These are phyloP conservation scores for Enteromius unitaeniatus DNA, from an alignment of 2,797 vertebrate genomes.

Conservation along the genomic window DNA sequence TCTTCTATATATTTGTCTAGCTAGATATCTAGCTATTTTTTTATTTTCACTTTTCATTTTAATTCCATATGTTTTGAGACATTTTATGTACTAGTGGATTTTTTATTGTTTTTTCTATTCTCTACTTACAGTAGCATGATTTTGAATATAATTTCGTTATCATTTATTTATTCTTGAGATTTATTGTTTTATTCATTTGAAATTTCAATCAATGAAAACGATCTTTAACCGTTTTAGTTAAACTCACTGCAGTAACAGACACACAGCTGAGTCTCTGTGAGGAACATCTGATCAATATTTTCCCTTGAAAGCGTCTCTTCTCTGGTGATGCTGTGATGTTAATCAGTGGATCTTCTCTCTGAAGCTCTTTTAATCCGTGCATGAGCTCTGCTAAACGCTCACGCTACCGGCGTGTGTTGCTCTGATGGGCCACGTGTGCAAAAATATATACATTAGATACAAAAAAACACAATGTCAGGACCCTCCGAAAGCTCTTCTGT, in stretches of 20 bases:
- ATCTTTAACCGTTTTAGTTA: neutral
- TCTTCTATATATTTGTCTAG: neutral
- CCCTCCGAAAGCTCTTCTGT: neutral
- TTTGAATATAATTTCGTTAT: no score
- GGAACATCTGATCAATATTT: neutral
- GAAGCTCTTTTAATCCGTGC: slow-evolving; percentile 49
- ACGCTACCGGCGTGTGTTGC: neutral
- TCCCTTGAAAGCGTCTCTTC: neutral
- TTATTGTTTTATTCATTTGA: neutral
- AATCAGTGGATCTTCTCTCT: slow-evolving; percentile 21
- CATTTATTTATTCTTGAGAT: neutral
- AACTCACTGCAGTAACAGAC: neutral
- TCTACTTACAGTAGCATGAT: neutral
- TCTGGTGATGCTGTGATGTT: slow-evolving; percentile 1
- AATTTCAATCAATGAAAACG: neutral
- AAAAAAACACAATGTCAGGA: neutral
- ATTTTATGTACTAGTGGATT: no score
- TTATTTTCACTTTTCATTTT: no score
- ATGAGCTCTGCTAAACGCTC: slow-evolving; percentile 46
- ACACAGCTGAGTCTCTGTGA: neutral
- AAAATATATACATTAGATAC: slow-evolving; percentile 3
- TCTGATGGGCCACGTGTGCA: neutral
- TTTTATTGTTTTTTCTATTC: neutral
- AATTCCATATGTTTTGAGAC: no score
- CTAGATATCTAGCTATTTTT: no score